Conservation (phyloP, 2,888 invertebrate genomes). For the Apamea sordens region DNA sequence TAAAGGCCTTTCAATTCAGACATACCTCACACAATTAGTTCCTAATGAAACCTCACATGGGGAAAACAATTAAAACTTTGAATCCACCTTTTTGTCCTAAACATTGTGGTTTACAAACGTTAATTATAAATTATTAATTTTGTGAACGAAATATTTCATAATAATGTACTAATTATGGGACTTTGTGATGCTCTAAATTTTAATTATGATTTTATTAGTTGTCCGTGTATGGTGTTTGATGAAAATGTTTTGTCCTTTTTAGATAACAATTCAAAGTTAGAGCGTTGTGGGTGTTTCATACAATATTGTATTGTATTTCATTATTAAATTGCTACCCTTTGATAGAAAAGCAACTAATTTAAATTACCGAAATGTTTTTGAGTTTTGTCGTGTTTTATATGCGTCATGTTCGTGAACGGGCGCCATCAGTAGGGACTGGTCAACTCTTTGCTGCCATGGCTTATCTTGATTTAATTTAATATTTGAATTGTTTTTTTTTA, state of each 20-base stretch:
- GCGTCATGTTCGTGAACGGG: no score
- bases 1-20: slow-evolving; percentile 62
- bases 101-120: slow-evolving; percentile 56
- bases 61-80: slow-evolving; percentile 75
- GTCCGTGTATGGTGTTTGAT: slow-evolving; percentile 31
- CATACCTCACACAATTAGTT: slow-evolving; percentile 79
- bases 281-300: slow-evolving; percentile 5
- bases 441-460: no score
- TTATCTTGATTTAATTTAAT: no score
- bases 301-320: slow-evolving; percentile 5
- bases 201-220: slow-evolving; percentile 56
- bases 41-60: slow-evolving; percentile 69
- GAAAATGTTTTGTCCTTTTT: slow-evolving; percentile 50
- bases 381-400: neutral
- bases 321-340: slow-evolving; percentile 32
- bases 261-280: slow-evolving; percentile 11
- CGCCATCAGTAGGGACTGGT: no score
- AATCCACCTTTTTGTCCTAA: slow-evolving; percentile 52
- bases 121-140: slow-evolving; percentile 67
- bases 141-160: slow-evolving; percentile 69
- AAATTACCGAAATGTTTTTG: neutral
- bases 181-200: slow-evolving; percentile 62
- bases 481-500: no score
- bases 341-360: neutral
- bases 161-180: slow-evolving; percentile 53